phyloP scores from a whole-genome alignment of 2,888 invertebrate genomes.

The Papilio demoleus region DNA sequence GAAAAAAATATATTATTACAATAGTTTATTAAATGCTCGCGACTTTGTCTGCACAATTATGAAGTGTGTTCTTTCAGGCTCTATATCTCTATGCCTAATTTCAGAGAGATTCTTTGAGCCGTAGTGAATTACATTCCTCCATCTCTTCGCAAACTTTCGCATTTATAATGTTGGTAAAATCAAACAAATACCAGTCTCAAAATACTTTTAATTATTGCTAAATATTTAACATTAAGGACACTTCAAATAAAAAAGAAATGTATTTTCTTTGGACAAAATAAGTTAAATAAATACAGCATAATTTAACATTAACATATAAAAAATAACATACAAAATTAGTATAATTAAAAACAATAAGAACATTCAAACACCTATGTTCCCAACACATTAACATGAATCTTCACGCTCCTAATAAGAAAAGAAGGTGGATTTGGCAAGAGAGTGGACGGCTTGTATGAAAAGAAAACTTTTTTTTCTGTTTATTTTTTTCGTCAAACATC shows the following conservation, averaged over 20 bases:
- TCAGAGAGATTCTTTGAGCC: no score
- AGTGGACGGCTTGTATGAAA: not conserved
- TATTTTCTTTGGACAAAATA: slow-evolving; percentile 18
- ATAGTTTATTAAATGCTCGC: no score
- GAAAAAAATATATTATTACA: no score
- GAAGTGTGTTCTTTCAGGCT: no score
- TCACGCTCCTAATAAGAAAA: not conserved
- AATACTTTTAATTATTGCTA: slow-evolving; percentile 28
- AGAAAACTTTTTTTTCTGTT: not conserved
- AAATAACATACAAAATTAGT: slow-evolving; percentile 8
- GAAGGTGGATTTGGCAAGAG: not conserved
- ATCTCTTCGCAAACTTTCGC: no score
- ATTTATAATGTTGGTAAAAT: no score
- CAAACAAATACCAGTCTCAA: not conserved
- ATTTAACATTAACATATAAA: not conserved
- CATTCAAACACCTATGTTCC: not conserved
- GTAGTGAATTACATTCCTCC: no score
- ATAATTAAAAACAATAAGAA: not conserved
- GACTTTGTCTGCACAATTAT: no score
- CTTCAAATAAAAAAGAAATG: not conserved
- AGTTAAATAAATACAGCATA: slow-evolving; percentile 27
- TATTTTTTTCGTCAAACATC: not conserved
- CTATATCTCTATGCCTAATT: no score
- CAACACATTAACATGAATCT: not conserved
- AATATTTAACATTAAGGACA: slow-evolving; percentile 14